Conservation (phyloP, 2,113 vertebrate species). For the Chionis minor region DNA sequence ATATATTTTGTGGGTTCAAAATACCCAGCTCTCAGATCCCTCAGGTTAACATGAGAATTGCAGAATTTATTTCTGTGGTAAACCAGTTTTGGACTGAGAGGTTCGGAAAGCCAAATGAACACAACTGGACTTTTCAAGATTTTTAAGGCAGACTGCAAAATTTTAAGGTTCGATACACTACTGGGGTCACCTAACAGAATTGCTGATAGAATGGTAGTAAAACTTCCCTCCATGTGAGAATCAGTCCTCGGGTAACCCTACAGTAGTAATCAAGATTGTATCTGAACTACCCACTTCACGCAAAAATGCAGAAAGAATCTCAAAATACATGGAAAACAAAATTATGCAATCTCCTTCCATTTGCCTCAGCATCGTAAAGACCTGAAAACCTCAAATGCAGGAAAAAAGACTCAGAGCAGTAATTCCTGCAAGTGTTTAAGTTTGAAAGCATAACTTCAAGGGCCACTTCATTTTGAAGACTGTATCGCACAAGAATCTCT, state of each 20-base stretch:
- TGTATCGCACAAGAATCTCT: not conserved
- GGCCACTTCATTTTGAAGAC: slow-evolving; percentile 16
- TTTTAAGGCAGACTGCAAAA: not conserved
- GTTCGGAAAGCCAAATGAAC: not conserved
- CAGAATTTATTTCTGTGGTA: not conserved
- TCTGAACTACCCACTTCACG: not conserved
- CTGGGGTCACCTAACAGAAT: not conserved
- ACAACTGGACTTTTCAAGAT: not conserved
- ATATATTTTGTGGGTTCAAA: not conserved
- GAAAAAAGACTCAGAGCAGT: not conserved
- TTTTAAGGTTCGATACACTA: not conserved
- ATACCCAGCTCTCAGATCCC: not conserved
- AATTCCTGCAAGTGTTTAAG: not conserved
- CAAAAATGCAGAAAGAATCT: not conserved
- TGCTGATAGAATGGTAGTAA: not conserved
- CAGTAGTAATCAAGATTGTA: not conserved
- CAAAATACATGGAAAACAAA: not conserved
- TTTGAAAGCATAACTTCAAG: not conserved
- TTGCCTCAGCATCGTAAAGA: not conserved
- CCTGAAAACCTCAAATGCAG: not conserved
- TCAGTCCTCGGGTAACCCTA: not conserved
- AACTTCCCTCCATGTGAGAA: not conserved
- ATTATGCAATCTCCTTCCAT: not conserved
- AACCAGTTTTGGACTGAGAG: not conserved
- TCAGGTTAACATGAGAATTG: not conserved